These are phyloP conservation scores for Chaetodon trifascialis DNA, from an alignment of 2,113 vertebrate species.

Conservation along the genomic window DNA sequence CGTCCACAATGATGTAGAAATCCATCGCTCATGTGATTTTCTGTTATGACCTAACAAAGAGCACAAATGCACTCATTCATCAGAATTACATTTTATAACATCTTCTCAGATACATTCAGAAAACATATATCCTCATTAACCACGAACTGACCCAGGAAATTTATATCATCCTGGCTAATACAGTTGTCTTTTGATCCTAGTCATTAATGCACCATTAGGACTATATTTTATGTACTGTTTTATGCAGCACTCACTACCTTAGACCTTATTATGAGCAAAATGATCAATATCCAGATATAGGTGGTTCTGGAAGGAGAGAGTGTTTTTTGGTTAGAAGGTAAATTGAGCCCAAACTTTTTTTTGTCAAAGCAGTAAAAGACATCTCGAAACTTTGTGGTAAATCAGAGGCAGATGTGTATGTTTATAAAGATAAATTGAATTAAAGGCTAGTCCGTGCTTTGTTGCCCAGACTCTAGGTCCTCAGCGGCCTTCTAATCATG, in stretches of 20 bases:
- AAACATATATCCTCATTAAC: constrained; percentile 72
- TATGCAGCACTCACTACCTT: constrained; percentile 74
- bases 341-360: constrained; percentile 80
- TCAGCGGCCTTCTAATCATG: constrained; percentile 81
- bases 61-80: constrained; percentile 52
- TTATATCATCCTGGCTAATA: constrained; percentile 67
- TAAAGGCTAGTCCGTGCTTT: constrained; percentile 77
- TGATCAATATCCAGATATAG: constrained; percentile 77
- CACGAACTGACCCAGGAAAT: constrained; percentile 65
- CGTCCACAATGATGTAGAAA: constrained; percentile 32
- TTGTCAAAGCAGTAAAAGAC: constrained; percentile 80
- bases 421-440: constrained; percentile 86
- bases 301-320: constrained; percentile 65
- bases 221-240: constrained; percentile 80
- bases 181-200: constrained; percentile 78
- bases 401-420: constrained; percentile 84
- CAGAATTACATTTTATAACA: constrained; percentile 48
- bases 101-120: constrained; percentile 52
- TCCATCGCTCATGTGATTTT: constrained; percentile 19
- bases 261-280: constrained; percentile 72
- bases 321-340: constrained; percentile 74
- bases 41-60: constrained; percentile 40
- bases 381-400: constrained; percentile 81
- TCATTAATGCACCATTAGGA: constrained; percentile 76
- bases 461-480: constrained; percentile 76